Base-by-base conservation (phyloP, 2,888 invertebrate genomes). In the Thecophora atra region DNA sequence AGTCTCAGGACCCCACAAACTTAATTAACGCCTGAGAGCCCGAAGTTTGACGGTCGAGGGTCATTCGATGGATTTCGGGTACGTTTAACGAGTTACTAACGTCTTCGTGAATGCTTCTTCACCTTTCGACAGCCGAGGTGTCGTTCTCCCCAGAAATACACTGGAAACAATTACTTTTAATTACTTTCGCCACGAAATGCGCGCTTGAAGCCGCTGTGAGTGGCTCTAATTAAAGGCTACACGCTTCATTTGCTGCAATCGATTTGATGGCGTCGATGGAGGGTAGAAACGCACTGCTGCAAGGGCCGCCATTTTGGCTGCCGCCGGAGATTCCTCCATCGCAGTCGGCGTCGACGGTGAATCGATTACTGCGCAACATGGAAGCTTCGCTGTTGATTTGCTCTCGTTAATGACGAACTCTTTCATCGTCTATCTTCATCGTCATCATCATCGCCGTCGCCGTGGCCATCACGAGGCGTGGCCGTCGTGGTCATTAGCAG, bases 301-400 rank as follows among this genome's bases (percentile, higher is more conserved):
- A 26, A 1, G 56, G 8, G 21, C 63, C 70, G 70, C 70, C 70
- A 70, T 70, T 30, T 70, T 70, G 70, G 63, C 63, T 70, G 63
- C 62, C 62, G 52, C 52, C 47, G 44, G 24, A 56, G 6, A 37
- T 5, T 28, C 8, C 24, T 66, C 54, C n/a, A 51, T 24, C 30
- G 52, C 26, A 30, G n/a, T n/a, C n/a, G n/a, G n/a, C n/a, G n/a
- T n/a, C n/a, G 47, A 24, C 47, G 24, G 26, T 24, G 44, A 30
- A 28, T 28, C 67, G 52, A 28, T 54, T 67, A 68, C 51, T 17
- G 63, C 63, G 62, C 28, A 51, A 63, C 63, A 62, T 63, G 70
- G 70, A 70, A 70, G 70, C 70, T 70, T 30, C 11, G 63, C 19
- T 51, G 24, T 62, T 47, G 60, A 63, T 70, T 58, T 17, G 52